These are phyloP conservation scores for Artemisiospiza belli DNA, from an alignment of 2,113 vertebrate species.

Conservation along the genomic window DNA sequence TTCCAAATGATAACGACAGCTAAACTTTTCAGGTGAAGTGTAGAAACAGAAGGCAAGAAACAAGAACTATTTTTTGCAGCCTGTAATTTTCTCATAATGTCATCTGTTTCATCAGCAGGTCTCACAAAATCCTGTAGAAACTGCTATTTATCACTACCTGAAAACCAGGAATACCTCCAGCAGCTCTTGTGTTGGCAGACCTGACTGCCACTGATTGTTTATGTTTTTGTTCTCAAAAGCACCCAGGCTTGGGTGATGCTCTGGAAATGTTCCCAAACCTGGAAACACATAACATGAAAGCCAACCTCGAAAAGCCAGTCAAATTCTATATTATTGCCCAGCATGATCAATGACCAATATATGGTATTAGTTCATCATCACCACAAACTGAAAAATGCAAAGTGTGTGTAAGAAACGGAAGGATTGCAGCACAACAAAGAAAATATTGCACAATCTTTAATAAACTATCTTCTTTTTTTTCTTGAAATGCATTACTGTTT, in stretches of 20 bases:
- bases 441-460: slow-evolving; percentile 41
- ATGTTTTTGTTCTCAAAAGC: not conserved
- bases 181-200: not conserved
- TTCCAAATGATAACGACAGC: not conserved
- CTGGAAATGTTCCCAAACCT: not conserved
- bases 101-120: not conserved
- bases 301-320: fast-evolving
- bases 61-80: not conserved
- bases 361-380: not conserved
- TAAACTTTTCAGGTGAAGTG: not conserved
- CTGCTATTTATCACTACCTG: not conserved
- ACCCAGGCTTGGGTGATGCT: fast-evolving
- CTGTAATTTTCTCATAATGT: not conserved
- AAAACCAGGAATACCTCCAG: not conserved
- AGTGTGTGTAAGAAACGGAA: not conserved
- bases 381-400: not conserved
- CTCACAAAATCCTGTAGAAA: not conserved
- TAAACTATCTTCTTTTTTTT: not conserved
- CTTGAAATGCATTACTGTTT: slow-evolving; percentile 46
- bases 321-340: not conserved
- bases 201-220: not conserved
- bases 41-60: not conserved
- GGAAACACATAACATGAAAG: not conserved
- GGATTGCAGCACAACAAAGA: not conserved
- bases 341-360: not conserved